These are phyloP conservation scores for Phalacrocorax brasilianus DNA, from an alignment of 2,113 vertebrate species.

Conservation along the genomic window DNA sequence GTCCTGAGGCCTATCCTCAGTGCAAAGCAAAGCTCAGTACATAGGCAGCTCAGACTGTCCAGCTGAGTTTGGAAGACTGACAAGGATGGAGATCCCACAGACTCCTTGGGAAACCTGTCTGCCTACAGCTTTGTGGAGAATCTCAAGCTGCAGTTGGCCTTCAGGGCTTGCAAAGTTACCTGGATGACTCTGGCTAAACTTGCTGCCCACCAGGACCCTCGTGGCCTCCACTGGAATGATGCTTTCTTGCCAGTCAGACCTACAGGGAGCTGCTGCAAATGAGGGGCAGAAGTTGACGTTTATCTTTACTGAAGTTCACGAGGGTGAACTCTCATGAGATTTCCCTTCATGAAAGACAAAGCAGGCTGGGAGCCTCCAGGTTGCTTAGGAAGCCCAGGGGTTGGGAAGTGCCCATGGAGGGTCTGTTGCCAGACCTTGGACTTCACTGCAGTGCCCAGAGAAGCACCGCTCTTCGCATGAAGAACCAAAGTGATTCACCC, in stretches of 20 bases:
- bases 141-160: neutral
- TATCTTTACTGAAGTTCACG: neutral
- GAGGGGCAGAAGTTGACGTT: neutral
- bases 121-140: neutral
- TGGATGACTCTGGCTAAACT: neutral
- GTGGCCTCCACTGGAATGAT: neutral
- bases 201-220: neutral
- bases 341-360: neutral
- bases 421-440: neutral
- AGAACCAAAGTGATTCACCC: neutral
- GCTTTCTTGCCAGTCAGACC: neutral
- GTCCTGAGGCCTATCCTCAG: neutral
- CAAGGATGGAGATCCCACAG: rapidly evolving
- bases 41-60: neutral
- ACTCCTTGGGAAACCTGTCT: neutral
- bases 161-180: neutral
- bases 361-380: neutral
- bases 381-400: neutral
- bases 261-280: neutral
- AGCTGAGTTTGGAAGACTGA: neutral
- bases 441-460: neutral
- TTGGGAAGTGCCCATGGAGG: neutral
- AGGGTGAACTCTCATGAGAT: neutral
- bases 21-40: neutral
- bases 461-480: neutral